Evolutionary conservation across 2,888 invertebrate species (phyloP), one percentile per base, ranked within the genome.

Genomic region (Arctia plantaginis): DNA sequence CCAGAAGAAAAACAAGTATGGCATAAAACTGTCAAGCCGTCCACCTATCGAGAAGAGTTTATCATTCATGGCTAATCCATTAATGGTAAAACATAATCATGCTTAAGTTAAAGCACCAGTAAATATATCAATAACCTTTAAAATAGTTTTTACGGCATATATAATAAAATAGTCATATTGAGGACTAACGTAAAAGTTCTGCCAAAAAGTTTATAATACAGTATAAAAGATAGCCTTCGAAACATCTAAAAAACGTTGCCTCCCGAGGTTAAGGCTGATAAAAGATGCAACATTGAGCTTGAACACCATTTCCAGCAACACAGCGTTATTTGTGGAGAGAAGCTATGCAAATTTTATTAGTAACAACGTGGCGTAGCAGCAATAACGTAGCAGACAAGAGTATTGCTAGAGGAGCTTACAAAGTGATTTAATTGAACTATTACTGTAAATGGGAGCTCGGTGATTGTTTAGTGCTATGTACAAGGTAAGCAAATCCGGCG

Each of bases 261-360:
- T 78, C 77, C 69, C 73, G 82, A 80, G 83, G 74, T 77, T 75
- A 70, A 76, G 77, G 73, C 76, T 89, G 73, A 85, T 87, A 83
- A 87, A 90, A 83, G 77, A 85, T 87, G 82, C 85, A 89, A 72
- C 33, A 78, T 72, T 71, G 67, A 82, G 79, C 82, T 77, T 79
- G 71, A 73, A 59, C 65, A 72, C 70, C 75, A 79, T 81, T 81
- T 33, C 64, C 71, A 77, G 78, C 71, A 78, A 71, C 39, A 65
- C 41, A 41, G 74, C 30, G 66, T 72, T 81, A 74, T 81, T 85
- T 79, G 77, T 66, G 77, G 79, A 74, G 77, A 71, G 69, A 70
- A 76, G 55, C 73, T 84, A 84, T 85, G 84, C 77, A 89, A 85
- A 87, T 83, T 86, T 87, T 83, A 88, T 84, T 80, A 75, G 80